Evolutionary conservation across 2,797 vertebrate genomes (phyloP).

Genomic region (Melanotaenia boesemani): DNA sequence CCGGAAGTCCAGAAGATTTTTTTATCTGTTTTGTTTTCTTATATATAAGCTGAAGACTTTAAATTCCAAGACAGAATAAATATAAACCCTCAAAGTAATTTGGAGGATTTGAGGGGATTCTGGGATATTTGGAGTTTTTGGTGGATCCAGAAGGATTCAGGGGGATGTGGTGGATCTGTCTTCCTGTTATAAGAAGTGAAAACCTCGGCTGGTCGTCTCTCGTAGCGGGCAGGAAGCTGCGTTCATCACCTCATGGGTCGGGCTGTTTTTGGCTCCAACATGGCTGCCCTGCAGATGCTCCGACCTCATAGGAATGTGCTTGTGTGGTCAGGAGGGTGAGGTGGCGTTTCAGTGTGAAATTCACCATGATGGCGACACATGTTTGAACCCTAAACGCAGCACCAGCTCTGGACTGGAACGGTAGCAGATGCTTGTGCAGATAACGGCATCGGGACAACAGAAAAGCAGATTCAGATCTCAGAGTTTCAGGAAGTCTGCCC

Average conservation of each 20-base stretch:
- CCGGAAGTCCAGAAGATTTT: too few species aligned
- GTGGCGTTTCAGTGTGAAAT: constrained; percentile 64
- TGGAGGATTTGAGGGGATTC: too few species aligned
- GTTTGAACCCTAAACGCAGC: constrained; percentile 45
- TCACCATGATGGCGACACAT: constrained; percentile 48
- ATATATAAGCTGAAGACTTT: too few species aligned
- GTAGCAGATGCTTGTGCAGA: neutral
- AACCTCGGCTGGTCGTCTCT: neutral
- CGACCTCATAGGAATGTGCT: constrained; percentile 61
- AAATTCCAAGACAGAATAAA: too few species aligned
- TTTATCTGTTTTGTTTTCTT: too few species aligned
- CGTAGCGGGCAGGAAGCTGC: too few species aligned
- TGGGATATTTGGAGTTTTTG: too few species aligned
- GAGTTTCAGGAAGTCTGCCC: neutral
- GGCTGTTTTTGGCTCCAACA: neutral
- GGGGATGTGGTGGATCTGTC: too few species aligned
- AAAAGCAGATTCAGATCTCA: neutral
- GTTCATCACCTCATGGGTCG: too few species aligned
- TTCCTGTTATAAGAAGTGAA: neutral
- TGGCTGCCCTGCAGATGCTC: neutral
- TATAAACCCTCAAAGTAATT: too few species aligned
- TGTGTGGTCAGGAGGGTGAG: constrained; percentile 38
- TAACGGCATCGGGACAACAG: neutral
- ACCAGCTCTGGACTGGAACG: neutral
- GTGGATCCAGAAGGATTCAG: too few species aligned